Conservation (phyloP, 2,888 invertebrate species). For the Andrena dorsata region DNA sequence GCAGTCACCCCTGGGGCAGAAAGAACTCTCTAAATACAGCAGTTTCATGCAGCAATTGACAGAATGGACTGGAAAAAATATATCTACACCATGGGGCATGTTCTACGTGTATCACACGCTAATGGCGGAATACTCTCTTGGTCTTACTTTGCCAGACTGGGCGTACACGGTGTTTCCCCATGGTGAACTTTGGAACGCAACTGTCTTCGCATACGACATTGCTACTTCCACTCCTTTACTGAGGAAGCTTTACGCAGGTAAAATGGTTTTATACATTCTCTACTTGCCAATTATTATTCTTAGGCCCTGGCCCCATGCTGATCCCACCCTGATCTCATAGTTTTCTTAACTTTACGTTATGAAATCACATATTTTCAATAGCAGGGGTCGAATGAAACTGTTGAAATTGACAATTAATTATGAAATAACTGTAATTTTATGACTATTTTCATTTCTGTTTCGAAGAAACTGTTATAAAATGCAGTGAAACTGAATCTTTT, state of each 20-base stretch:
- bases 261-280: background rate
- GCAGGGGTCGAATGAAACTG: too few species aligned
- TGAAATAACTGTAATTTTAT: too few species aligned
- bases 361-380: background rate
- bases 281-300: background rate
- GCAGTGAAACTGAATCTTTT: too few species aligned
- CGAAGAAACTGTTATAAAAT: too few species aligned
- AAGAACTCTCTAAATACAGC: slow-evolving; percentile 52
- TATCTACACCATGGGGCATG: slow-evolving; percentile 57
- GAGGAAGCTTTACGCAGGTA: slow-evolving; percentile 86
- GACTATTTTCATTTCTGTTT: too few species aligned
- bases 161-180: slow-evolving; percentile 84
- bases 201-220: slow-evolving; percentile 86
- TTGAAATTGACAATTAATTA: too few species aligned
- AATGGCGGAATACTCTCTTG: slow-evolving; percentile 85
- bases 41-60: slow-evolving; percentile 70
- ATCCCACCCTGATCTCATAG: too few species aligned
- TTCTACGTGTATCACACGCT: slow-evolving; percentile 76
- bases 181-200: slow-evolving; percentile 86
- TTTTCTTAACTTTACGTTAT: background rate
- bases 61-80: slow-evolving; percentile 55
- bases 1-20: slow-evolving; percentile 51
- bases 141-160: slow-evolving; percentile 87
- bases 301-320: too few species aligned
- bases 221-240: slow-evolving; percentile 86